phyloP scores from a whole-genome alignment of 2,113 vertebrate genomes.

The Suricata suricatta region DNA sequence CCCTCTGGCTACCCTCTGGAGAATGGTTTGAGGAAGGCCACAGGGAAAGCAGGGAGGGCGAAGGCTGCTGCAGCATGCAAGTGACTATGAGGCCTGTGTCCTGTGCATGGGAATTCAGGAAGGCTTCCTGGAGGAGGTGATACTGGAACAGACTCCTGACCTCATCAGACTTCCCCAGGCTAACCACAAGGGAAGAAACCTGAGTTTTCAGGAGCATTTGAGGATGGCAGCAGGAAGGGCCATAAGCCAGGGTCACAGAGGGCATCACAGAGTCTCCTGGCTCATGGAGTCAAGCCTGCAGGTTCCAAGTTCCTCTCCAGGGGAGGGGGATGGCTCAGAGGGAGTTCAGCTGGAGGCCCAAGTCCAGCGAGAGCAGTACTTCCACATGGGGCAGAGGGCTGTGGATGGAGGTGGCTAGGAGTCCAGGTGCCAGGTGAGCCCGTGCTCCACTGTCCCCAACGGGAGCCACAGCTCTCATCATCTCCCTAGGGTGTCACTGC shows the following conservation, averaged over 20 bases:
- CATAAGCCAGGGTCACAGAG: neutral
- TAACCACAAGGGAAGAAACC: neutral
- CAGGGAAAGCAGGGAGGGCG: neutral
- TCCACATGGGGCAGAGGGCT: neutral
- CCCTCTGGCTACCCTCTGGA: neutral
- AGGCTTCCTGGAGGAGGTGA: neutral
- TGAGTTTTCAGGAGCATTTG: neutral
- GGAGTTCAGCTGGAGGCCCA: neutral
- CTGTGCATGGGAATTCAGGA: neutral
- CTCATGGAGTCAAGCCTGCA: neutral
- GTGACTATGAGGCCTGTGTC: neutral
- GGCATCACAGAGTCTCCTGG: neutral
- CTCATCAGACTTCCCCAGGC: no score
- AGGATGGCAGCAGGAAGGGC: neutral
- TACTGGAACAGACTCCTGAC: neutral
- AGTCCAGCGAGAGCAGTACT: neutral
- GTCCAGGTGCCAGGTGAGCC: no score
- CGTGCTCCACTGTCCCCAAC: neutral
- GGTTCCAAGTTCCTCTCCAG: neutral
- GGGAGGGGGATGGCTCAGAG: neutral
- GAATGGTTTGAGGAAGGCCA: neutral
- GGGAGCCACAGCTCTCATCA: neutral
- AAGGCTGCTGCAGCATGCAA: no score
- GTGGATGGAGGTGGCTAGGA: neutral
- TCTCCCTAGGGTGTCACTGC: neutral